Evolutionary conservation across 2,113 vertebrate species (phyloP).

Genomic region (Stigmatopora argus): DNA sequence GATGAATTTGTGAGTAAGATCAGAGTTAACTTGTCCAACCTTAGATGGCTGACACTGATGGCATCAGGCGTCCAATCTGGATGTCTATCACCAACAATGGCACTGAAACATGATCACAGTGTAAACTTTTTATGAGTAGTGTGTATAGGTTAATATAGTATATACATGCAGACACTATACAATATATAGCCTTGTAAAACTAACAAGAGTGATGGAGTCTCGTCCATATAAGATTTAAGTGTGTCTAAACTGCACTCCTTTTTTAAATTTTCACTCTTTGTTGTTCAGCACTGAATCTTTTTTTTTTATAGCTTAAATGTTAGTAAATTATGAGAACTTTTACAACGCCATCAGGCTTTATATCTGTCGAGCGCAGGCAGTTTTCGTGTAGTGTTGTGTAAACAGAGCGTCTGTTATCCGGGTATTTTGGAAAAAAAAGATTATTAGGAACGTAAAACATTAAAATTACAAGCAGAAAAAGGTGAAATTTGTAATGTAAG

Average conservation of each 20-base stretch:
- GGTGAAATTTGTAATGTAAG: neutral
- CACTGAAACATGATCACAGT: too few species aligned
- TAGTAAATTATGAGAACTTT: constrained; percentile 1
- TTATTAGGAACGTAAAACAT: neutral
- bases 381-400: neutral
- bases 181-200: neutral
- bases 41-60: too few species aligned
- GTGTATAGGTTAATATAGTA: neutral
- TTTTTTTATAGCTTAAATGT: neutral
- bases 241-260: neutral
- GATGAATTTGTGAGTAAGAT: too few species aligned
- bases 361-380: neutral
- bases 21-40: too few species aligned
- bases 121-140: neutral
- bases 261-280: neutral
- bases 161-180: neutral
- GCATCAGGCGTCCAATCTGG: too few species aligned
- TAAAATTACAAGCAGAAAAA: neutral
- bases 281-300: constrained; percentile 15
- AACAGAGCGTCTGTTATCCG: neutral
- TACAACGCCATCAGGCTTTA: neutral
- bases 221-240: neutral
- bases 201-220: neutral
- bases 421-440: neutral
- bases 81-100: too few species aligned